These are phyloP conservation scores for Acheta domesticus DNA, from an alignment of 2,888 invertebrate species.

Conservation along the genomic window DNA sequence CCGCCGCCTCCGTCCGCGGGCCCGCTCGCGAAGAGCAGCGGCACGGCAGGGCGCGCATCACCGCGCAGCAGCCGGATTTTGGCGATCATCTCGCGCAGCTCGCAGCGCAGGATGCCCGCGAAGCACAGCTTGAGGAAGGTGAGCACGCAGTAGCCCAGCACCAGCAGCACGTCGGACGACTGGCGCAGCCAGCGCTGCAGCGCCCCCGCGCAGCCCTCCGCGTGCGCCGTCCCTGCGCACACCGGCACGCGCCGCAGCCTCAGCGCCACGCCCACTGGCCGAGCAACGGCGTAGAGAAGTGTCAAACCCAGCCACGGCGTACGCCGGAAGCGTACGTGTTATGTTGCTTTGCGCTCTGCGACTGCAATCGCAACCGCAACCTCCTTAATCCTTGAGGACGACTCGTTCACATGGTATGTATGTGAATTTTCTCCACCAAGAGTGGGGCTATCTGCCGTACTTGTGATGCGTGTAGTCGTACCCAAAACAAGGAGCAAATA, in stretches of 20 bases:
- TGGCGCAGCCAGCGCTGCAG: constrained; percentile 71
- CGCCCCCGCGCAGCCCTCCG: constrained; percentile 67
- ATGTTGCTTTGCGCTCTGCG: too few relatives aligned
- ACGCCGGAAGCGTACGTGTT: too few relatives aligned
- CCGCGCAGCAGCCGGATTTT: constrained; percentile 77
- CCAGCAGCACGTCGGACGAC: constrained; percentile 76
- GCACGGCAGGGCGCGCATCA: constrained; percentile 49
- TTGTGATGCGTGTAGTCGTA: too few relatives aligned
- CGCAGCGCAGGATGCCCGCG: constrained; percentile 71
- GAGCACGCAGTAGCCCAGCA: constrained; percentile 82
- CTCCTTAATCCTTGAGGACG: too few relatives aligned
- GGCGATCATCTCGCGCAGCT: constrained; percentile 79
- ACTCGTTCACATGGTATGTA: too few relatives aligned
- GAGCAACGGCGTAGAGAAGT: neutral
- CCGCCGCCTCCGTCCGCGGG: constrained; percentile 31
- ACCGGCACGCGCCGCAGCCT: constrained; percentile 38
- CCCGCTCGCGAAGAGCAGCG: constrained; percentile 24
- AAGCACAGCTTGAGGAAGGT: constrained; percentile 86
- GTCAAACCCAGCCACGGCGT: too few relatives aligned
- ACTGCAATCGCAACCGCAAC: too few relatives aligned
- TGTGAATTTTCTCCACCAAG: too few relatives aligned
- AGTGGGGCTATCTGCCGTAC: too few relatives aligned
- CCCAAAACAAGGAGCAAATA: too few relatives aligned
- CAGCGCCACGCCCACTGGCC: neutral
- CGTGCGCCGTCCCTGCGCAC: constrained; percentile 32